A percentile compares a stretch with the other conserved stretches of the same genome.
These are phyloP conservation scores for Hyalella azteca DNA, from an alignment of 2,888 invertebrate genomes.

Conservation along the genomic window DNA sequence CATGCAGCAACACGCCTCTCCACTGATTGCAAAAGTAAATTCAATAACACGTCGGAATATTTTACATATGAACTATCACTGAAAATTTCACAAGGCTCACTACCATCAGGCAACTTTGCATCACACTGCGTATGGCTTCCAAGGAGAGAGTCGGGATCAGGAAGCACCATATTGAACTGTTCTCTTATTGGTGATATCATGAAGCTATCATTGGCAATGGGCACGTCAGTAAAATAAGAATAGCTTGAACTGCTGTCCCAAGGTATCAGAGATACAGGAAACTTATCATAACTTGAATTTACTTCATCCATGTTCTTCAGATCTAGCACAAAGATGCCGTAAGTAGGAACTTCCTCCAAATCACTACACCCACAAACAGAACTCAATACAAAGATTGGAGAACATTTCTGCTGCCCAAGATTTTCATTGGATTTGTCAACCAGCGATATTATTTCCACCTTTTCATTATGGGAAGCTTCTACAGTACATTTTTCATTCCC, in stretches of 20 bases:
- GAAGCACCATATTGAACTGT: conserved; percentile 43
- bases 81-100: not conserved
- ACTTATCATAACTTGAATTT: not conserved
- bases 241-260: not conserved
- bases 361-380: conserved; percentile 60
- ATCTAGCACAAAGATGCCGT: conserved; percentile 63
- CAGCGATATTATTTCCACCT: too few relatives aligned
- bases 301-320: not conserved
- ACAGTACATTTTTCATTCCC: not conserved
- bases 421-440: too few relatives aligned
- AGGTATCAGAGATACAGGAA: not conserved
- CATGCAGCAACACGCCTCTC: conserved; percentile 59
- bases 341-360: conserved; percentile 63
- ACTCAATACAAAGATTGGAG: conserved; percentile 58
- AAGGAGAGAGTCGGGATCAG: not conserved
- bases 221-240: not conserved
- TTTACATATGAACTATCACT: not conserved
- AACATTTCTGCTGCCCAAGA: too few relatives aligned
- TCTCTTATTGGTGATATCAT: conserved; percentile 35
- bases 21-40: conserved; percentile 49
- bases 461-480: too few relatives aligned
- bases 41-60: not conserved
- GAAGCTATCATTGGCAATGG: not conserved
- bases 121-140: too few relatives aligned
- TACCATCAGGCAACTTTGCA: not conserved